These are phyloP conservation scores for Contarinia nasturtii DNA, from an alignment of 1,140 invertebrate species.

Conservation along the genomic window DNA sequence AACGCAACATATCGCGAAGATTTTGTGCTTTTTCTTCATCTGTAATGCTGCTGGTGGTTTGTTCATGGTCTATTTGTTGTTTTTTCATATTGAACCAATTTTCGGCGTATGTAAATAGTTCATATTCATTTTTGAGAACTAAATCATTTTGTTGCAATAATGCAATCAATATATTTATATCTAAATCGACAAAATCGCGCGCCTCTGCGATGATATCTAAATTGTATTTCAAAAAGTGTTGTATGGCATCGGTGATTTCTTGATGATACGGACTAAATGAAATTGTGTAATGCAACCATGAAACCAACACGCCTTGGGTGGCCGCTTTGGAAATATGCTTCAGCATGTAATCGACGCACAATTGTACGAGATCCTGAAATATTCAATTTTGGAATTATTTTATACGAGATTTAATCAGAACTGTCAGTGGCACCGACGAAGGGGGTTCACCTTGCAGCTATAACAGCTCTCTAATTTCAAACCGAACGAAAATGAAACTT, in stretches of 20 bases:
- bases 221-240: conserved; percentile 84
- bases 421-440: too few species aligned
- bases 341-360: conserved; percentile 77
- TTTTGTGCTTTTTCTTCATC: conserved; percentile 31
- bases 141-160: conserved; percentile 69
- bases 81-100: conserved; percentile 51
- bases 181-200: conserved; percentile 64
- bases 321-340: conserved; percentile 69
- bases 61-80: conserved; percentile 28
- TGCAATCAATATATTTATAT: conserved; percentile 54
- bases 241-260: conserved; percentile 42
- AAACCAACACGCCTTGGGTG: conserved; percentile 56
- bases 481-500: conserved; percentile 8
- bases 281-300: conserved; percentile 78
- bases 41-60: conserved; percentile 12
- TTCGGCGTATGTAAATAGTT: conserved; percentile 57
- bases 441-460: too few species aligned
- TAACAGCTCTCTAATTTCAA: too few species aligned
- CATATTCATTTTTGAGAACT: conserved; percentile 78
- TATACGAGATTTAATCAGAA: too few species aligned
- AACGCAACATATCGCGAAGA: conserved; percentile 44
- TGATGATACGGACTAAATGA: conserved; percentile 52
- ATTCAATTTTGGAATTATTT: too few species aligned
- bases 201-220: conserved; percentile 63
- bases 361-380: conserved; percentile 49